phyloP scores from a whole-genome alignment of 2,888 invertebrate species.

The Toxonevra muliebris region DNA sequence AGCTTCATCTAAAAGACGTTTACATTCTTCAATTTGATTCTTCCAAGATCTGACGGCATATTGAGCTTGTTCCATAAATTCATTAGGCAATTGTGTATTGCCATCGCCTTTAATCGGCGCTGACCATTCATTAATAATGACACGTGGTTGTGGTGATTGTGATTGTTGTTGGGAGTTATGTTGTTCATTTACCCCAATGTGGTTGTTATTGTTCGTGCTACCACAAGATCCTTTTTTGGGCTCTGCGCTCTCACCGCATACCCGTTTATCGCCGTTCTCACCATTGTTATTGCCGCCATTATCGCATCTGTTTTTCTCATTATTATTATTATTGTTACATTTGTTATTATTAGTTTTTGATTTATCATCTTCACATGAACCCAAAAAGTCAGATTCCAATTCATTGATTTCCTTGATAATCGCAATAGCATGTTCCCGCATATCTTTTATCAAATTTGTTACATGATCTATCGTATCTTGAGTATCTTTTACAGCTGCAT shows the following conservation, averaged over 20 bases:
- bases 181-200: not conserved
- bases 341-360: slow-evolving; percentile 11
- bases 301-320: not conserved
- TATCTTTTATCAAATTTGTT: slow-evolving; percentile 33
- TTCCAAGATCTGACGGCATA: slow-evolving; percentile 41
- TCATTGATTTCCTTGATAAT: slow-evolving; percentile 39
- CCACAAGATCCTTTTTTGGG: not conserved
- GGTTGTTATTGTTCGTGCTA: not conserved
- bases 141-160: slow-evolving; percentile 17
- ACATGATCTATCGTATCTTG: slow-evolving; percentile 39
- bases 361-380: slow-evolving; percentile 14
- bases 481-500: slow-evolving; percentile 26
- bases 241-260: not conserved
- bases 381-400: slow-evolving; percentile 40
- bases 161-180: not conserved
- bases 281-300: not conserved
- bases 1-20: slow-evolving; percentile 38
- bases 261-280: not conserved
- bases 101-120: slow-evolving; percentile 24
- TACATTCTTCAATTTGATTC: slow-evolving; percentile 42
- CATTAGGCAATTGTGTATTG: slow-evolving; percentile 18
- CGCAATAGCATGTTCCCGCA: slow-evolving; percentile 37
- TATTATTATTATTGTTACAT: slow-evolving; percentile 1
- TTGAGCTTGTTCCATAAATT: slow-evolving; percentile 40
- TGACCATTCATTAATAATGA: slow-evolving; percentile 35